Percentiles rank a stretch among this genome's conserved stretches.
phyloP scores from a whole-genome alignment of 2,797 vertebrate species.

The Sebastes goodei region DNA sequence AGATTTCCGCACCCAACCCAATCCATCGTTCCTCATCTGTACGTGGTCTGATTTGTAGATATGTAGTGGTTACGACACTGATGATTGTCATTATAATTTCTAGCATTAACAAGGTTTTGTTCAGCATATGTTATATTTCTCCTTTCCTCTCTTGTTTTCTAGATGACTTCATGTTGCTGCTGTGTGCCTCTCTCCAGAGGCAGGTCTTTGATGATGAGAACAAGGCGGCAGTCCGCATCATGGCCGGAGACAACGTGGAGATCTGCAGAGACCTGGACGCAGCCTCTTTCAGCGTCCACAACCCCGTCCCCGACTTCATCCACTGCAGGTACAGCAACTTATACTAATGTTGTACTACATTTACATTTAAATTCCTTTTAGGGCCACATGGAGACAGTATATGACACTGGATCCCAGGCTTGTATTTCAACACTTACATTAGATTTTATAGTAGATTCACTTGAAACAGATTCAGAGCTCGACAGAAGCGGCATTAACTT shows the following conservation, averaged over 20 bases:
- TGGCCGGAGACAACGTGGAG: constrained; percentile 98
- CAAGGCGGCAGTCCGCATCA: constrained; percentile 92
- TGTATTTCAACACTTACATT: neutral
- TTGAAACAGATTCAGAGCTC: neutral
- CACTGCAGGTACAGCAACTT: constrained; percentile 90
- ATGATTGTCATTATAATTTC: neutral
- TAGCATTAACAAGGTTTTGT: neutral
- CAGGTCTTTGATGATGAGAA: constrained; percentile 98
- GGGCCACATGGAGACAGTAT: neutral
- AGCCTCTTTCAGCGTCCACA: constrained; percentile 95
- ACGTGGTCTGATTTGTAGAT: constrained; percentile 55
- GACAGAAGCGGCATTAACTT: constrained; percentile 21
- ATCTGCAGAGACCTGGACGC: constrained; percentile 97
- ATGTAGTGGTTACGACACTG: neutral
- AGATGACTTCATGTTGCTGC: constrained; percentile 97
- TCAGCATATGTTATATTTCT: neutral
- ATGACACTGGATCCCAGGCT: neutral
- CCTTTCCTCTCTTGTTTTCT: neutral
- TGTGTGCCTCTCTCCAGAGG: constrained; percentile 94
- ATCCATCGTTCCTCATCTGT: constrained; percentile 93
- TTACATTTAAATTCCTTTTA: neutral
- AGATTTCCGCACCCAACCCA: constrained; percentile 90
- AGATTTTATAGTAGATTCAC: neutral
- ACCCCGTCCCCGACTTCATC: constrained; percentile 97
- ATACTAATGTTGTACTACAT: neutral